phyloP scores from a whole-genome alignment of 2,888 invertebrate species.

The Blomia tropicalis region DNA sequence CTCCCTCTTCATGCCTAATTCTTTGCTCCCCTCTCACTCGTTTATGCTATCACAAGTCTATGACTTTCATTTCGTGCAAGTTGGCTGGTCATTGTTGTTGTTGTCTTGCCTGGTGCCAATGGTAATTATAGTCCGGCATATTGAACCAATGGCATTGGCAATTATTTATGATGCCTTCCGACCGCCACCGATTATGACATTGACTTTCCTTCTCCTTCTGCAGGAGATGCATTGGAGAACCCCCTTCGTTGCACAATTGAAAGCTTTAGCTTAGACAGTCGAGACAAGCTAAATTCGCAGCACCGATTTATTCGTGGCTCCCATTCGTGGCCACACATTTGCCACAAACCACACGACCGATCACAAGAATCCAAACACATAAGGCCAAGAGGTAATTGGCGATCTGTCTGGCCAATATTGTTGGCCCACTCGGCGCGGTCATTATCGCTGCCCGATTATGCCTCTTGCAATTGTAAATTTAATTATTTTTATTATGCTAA shows the following conservation, averaged over 20 bases:
- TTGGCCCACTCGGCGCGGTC: background rate
- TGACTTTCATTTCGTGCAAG: too few species aligned
- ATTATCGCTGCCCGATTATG: background rate
- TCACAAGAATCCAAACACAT: too few species aligned
- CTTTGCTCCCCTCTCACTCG: too few species aligned
- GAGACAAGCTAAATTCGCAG: background rate
- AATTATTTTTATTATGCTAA: conserved; percentile 10
- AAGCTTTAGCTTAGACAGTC: background rate
- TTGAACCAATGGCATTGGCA: background rate
- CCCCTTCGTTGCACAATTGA: background rate
- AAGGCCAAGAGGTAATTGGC: background rate
- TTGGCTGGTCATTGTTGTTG: too few species aligned
- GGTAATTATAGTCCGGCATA: conserved; percentile 9
- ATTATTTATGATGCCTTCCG: conserved; percentile 7
- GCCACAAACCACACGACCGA: too few species aligned
- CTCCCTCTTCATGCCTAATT: too few species aligned
- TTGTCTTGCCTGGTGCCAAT: too few species aligned
- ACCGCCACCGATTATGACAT: background rate
- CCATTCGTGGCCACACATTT: background rate
- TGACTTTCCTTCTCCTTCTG: too few species aligned
- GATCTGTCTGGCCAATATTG: background rate
- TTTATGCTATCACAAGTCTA: too few species aligned
- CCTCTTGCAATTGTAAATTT: background rate
- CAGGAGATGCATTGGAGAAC: too few species aligned
- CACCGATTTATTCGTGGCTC: background rate